These are phyloP conservation scores for Dascillus cervinus DNA, from an alignment of 2,888 invertebrate species.

Conservation along the genomic window DNA sequence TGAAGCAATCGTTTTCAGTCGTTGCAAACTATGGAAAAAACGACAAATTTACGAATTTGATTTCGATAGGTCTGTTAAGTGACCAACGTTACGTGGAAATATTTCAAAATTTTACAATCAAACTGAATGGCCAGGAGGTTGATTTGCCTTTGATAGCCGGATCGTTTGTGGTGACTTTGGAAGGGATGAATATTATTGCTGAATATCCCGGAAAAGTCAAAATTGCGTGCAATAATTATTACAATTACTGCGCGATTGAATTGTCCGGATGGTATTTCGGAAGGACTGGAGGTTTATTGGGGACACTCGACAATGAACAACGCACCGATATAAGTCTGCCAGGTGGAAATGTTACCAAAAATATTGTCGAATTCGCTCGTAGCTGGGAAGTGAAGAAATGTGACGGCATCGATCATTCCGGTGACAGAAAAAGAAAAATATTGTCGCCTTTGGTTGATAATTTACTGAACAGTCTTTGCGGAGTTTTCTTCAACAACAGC, in stretches of 20 bases:
- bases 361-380: conserved; percentile 44
- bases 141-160: conserved; percentile 46
- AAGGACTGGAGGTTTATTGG: conserved; percentile 72
- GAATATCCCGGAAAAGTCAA: conserved; percentile 46
- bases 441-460: conserved; percentile 12
- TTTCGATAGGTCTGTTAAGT: conserved; percentile 17
- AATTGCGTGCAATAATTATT: conserved; percentile 52
- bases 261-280: conserved; percentile 76
- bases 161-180: conserved; percentile 45
- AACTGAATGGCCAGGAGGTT: conserved; percentile 12
- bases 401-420: conserved; percentile 4
- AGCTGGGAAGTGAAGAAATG: conserved; percentile 46
- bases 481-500: conserved; percentile 52
- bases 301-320: conserved; percentile 78
- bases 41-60: conserved; percentile 15
- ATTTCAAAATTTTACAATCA: conserved; percentile 8
- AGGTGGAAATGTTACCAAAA: conserved; percentile 44
- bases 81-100: conserved; percentile 14
- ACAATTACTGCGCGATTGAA: conserved; percentile 50
- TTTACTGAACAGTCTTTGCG: conserved; percentile 42
- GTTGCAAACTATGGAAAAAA: conserved; percentile 43
- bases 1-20: conserved; percentile 49
- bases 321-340: conserved; percentile 64
- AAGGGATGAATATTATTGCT: conserved; percentile 46
- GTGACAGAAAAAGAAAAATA: conserved; percentile 5